Evolutionary conservation across 2,113 vertebrate species (phyloP).

Genomic region (Loxodonta africana): DNA sequence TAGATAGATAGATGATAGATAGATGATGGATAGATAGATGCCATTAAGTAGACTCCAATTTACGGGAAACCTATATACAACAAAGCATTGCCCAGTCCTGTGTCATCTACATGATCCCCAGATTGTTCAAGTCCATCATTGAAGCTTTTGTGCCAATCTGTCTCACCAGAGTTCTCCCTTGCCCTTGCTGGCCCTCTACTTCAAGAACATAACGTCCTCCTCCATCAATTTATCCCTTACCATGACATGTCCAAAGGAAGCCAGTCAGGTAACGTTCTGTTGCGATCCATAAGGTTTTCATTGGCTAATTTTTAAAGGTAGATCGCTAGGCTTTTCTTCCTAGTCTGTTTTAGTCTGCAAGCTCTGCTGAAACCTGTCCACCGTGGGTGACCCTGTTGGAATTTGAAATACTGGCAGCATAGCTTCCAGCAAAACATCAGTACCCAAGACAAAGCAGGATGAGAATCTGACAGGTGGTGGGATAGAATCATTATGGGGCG

Average conservation of each 20-base stretch:
- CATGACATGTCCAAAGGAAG: not conserved
- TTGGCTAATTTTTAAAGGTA: not conserved
- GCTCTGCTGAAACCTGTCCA: no score
- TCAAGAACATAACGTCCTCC: not conserved
- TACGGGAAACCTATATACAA: not conserved
- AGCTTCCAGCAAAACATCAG: not conserved
- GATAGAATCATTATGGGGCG: not conserved
- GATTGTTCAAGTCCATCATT: not conserved
- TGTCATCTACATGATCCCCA: not conserved
- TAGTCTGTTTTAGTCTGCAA: not conserved
- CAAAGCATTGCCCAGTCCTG: not conserved
- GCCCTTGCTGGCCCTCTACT: not conserved
- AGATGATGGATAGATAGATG: not conserved
- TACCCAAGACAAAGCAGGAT: not conserved
- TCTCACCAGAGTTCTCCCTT: not conserved
- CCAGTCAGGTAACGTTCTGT: not conserved
- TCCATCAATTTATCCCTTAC: no score
- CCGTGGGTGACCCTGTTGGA: no score
- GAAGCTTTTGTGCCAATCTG: not conserved
- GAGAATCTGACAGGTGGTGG: not conserved
- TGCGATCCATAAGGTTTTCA: not conserved
- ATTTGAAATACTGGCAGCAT: not conserved
- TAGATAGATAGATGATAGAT: not conserved
- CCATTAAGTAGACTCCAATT: not conserved
- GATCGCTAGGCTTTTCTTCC: not conserved